Evolutionary conservation across 1,140 invertebrate genomes (phyloP).

Genomic region (Ctenoplectra terminalis): DNA sequence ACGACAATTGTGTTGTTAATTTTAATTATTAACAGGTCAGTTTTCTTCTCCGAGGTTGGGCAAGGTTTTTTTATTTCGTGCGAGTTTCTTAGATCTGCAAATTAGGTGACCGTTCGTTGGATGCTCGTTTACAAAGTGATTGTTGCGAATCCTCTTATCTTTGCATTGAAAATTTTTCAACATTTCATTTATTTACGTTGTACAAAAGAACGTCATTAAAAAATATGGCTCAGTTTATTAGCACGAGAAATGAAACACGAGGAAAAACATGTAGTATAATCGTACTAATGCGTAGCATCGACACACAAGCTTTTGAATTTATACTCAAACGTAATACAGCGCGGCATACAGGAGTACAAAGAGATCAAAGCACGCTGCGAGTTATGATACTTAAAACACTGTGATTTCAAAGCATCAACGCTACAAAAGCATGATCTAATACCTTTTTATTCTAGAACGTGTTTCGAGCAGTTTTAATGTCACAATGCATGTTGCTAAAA

Average conservation of each 20-base stretch:
- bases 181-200: neutral
- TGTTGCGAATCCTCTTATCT: too few relatives aligned
- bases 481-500: too few relatives aligned
- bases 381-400: neutral
- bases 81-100: too few relatives aligned
- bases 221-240: neutral
- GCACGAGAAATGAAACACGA: neutral
- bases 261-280: neutral
- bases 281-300: neutral
- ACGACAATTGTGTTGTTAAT: too few relatives aligned
- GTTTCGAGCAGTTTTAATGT: neutral
- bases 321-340: constrained; percentile 8
- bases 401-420: neutral
- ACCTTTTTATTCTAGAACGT: neutral
- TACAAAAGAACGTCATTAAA: neutral
- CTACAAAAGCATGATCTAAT: neutral
- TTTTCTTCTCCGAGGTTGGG: too few relatives aligned
- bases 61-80: too few relatives aligned
- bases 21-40: too few relatives aligned
- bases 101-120: too few relatives aligned
- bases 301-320: constrained; percentile 1
- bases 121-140: too few relatives aligned
- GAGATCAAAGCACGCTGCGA: neutral
- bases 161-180: too few relatives aligned
- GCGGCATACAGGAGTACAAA: neutral